Evolutionary conservation across 2,888 invertebrate genomes (phyloP), one percentile per base, ranked within the genome.

Genomic region (Chesias legatella): DNA sequence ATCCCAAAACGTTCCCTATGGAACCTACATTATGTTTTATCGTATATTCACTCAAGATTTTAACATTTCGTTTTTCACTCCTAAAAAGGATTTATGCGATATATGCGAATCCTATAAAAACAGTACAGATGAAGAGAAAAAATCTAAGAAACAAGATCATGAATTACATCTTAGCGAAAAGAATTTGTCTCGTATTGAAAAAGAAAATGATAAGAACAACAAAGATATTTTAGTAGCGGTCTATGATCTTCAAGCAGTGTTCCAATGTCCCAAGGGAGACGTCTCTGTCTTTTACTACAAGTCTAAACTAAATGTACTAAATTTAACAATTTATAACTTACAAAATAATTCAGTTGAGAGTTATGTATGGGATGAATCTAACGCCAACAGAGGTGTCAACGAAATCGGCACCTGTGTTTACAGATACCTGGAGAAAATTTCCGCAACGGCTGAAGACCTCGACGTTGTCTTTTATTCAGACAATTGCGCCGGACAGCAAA

Each of bases 311-410:
- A 60, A 63, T 43, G 53, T 56, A 7, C 45, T 58, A 10, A 66
- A 69, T 47, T 50, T 65, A 10, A 67, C 65, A 23, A 52, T 67
- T 35, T 62, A 53, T 38, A 42, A 69, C 30, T 30, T 70, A 4
- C 37, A 60, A 44, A 53, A 31, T 7, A 26, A 37, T 13, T 11
- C 48, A 49, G 52, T 48, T 13, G 55, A 65, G 24, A 45, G 63
- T 46, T 68, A 56, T 51, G 51, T 73, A 22, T 72, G 72, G 69
- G 60, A 73, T 37, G 66, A 75, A 41, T 53, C 60, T 3, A 41
- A 63, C 11, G 67, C 60, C 1, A 48, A 63, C 31, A 52, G 69
- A 47, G 70, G 68, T 43, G 59, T 56, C 6, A 60, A 63, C 33
- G 67, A 69, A 48, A 59, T 72, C 33, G 70, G 32, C 6, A 60